Evolutionary conservation across 2,888 invertebrate genomes (phyloP), one percentile per base, ranked within the genome.

Genomic region (Zonitis immaculata): DNA sequence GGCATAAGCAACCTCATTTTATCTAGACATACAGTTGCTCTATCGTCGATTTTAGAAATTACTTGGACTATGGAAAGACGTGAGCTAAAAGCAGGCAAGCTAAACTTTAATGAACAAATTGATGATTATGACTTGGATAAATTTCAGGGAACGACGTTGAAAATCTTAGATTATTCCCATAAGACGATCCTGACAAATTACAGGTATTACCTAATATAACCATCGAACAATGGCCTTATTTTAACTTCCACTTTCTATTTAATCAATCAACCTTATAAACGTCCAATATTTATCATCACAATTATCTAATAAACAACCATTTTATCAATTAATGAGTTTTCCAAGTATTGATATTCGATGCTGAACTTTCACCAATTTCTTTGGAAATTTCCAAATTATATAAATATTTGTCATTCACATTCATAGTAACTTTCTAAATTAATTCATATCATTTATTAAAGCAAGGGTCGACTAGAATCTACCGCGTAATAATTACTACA

Each of bases 41-140:
- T n/a, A n/a, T n/a, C 9, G 39, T 18, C 39, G 39, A 39, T 11
- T 39, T 39, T 39, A 11, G 39, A 6, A 39, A n/a, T 1, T 35
- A 16, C 8, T 35, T 45, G 49, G 43, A 46, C 39, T 22, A 25
- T 3, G 7, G n/a, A 25, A 43, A 27, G 46, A 53, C 53, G 53
- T 53, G 53, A 49, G 49, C 53, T 49, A 49, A 43, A 53, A 53
- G 49, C 53, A 42, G 53, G 49, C 53, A 53, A 53, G 53, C 43
- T 14, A 35, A n/a, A 27, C 42, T 49, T 49, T 53, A 53, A 53
- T 53, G 53, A 53, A 53, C 53, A 46, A n/a, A 53, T 49, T 49
- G 53, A 53, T 53, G 53, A 53, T 53, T 46, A 49, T 46, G 49
- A 26, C 35, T 22, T 12, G 49, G 46, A 48, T 39, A 44, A 39